Evolutionary conservation across 1,140 invertebrate species (phyloP), one percentile per base, ranked within the genome.

Genomic region (Anadara kagoshimensis): DNA sequence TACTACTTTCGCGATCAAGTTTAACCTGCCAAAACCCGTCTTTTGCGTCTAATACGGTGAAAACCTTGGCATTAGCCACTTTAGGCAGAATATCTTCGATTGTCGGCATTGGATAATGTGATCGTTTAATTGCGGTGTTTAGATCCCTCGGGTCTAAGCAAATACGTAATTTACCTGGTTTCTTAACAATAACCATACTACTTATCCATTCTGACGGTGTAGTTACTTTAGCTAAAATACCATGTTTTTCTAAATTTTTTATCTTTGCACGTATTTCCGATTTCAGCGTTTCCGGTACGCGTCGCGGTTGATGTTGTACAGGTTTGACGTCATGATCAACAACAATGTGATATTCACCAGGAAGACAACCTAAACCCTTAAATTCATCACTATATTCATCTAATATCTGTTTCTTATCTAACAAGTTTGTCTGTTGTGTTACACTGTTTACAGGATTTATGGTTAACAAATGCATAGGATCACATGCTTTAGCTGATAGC

Each of bases 151-250:
- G 72, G 29, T 78, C 74, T 4, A 77, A 10, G 62, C 79, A 83
- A 5, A 79, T 43, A n/a, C 69, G 16, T 12, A 79, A 20, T 56
- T 83, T 73, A 41, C 83, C 84, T 41, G 78, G 71, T 81, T 91
- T 91, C 58, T 83, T 79, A 16, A 90, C 88, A 24, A 90, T 79
- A 0, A 90, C 88, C 44, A 91, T 76, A 36, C 82, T 78, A 76
- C 87, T 89, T 0, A 91, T 87, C 89, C 90, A 91, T 49, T 90
- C 89, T 7, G 90, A 88, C 5, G 88, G 83, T 70, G 86, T 73
- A 11, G 51, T 78, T 24, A 78, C 73, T 5, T 76, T 65, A n/a
- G n/a, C n/a, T n/a, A n/a, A n/a, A n/a, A n/a, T n/a, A 26, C 68
- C 76, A 18, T 56, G n/a, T 36, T 36, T 65, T 20, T 57, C 61